Conservation (phyloP, 1,140 invertebrate species). For the Drosophila grimshawi region DNA sequence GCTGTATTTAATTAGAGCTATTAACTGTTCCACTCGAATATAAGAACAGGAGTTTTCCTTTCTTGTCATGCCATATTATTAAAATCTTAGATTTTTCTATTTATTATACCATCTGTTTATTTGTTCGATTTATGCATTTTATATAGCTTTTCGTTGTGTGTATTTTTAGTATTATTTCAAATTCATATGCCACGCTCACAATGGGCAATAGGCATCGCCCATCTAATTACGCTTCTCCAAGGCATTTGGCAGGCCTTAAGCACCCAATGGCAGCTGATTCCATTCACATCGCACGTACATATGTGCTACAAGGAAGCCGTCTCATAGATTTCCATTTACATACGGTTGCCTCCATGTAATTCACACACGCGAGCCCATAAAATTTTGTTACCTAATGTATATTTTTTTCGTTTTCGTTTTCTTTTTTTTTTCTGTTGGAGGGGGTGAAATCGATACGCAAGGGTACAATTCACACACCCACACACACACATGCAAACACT, state of each 20-base stretch:
- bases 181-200: constrained; percentile 3
- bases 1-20: too few species aligned
- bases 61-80: background rate
- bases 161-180: constrained; percentile 14
- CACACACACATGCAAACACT: constrained; percentile 49
- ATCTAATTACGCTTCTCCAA: constrained; percentile 25
- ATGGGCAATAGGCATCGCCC: background rate
- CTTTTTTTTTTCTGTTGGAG: constrained; percentile 1
- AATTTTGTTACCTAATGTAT: constrained; percentile 74
- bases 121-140: background rate
- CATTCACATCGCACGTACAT: constrained; percentile 34
- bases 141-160: constrained; percentile 3
- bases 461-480: constrained; percentile 25
- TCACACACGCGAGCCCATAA: constrained; percentile 66
- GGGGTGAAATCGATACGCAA: constrained; percentile 56
- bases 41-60: background rate
- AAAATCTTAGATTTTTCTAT: constrained; percentile 1
- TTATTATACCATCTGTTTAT: background rate
- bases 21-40: too few species aligned
- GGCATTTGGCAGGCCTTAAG: constrained; percentile 22
- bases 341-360: constrained; percentile 53
- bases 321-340: constrained; percentile 54
- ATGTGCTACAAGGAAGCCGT: constrained; percentile 1
- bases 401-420: constrained; percentile 18
- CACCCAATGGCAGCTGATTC: constrained; percentile 44